phyloP scores from a whole-genome alignment of 2,797 vertebrate genomes.

The Spinus pinus region DNA sequence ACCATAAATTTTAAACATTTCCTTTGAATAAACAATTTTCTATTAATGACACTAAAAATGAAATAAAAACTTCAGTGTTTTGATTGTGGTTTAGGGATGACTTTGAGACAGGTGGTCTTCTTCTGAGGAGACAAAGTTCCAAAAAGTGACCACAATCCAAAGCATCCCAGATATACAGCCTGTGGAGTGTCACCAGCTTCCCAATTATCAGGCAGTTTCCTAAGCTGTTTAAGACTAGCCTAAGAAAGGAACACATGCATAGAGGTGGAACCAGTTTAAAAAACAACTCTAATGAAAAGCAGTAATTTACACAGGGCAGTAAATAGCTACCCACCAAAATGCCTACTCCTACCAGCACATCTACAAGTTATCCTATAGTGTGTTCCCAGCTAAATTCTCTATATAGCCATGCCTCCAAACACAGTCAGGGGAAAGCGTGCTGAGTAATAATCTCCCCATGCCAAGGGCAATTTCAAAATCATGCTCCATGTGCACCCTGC shows the following conservation, averaged over 20 bases:
- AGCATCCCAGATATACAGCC: not conserved
- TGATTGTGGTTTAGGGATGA: not conserved
- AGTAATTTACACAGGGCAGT: not conserved
- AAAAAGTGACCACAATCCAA: not conserved
- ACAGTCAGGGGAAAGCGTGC: not conserved
- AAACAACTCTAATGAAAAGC: not conserved
- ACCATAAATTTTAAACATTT: not conserved
- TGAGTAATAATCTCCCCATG: not conserved
- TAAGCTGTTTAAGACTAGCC: not conserved
- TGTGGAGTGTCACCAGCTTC: not conserved
- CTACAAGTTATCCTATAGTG: not conserved
- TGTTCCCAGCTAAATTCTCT: not conserved
- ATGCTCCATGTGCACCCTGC: not conserved
- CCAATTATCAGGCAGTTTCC: not conserved
- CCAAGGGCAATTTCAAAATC: not conserved
- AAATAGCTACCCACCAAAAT: not conserved
- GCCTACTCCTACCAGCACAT: not conserved
- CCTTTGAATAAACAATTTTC: not conserved
- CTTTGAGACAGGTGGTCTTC: not conserved
- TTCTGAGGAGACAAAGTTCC: not conserved
- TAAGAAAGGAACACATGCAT: not conserved
- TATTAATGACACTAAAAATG: not conserved
- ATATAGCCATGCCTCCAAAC: not conserved
- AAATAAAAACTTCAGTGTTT: not conserved
- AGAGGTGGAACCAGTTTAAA: not conserved